These are phyloP conservation scores for Muricea muricata DNA, from an alignment of 92 coral and sea anemone genomes.

Conservation along the genomic window DNA sequence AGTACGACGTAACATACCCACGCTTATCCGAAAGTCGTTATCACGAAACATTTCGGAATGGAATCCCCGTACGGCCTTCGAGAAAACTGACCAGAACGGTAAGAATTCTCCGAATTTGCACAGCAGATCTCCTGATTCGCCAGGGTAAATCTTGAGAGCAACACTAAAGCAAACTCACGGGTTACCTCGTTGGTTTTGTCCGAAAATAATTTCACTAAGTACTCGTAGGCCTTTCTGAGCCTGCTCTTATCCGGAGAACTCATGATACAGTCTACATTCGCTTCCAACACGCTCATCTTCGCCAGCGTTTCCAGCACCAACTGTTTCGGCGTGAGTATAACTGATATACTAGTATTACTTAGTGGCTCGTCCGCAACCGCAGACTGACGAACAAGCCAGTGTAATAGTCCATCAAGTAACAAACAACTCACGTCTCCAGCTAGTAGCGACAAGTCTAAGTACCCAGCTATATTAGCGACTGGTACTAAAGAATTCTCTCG, in stretches of 20 bases:
- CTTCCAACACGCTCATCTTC: slow-evolving; percentile 95
- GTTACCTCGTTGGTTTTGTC: slow-evolving; percentile 91
- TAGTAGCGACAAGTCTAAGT: slow-evolving; percentile 80
- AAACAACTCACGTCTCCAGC: slow-evolving; percentile 78
- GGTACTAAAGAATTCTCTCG: slow-evolving; percentile 95
- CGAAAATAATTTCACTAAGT: slow-evolving; percentile 87
- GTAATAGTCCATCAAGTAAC: slow-evolving; percentile 88
- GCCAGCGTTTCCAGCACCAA: slow-evolving; percentile 94
- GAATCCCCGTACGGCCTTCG: slow-evolving; percentile 87
- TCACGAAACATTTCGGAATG: slow-evolving; percentile 93
- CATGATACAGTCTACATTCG: slow-evolving; percentile 86
- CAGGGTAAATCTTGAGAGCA: slow-evolving; percentile 91
- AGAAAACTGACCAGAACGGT: slow-evolving; percentile 91
- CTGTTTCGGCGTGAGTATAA: slow-evolving; percentile 89
- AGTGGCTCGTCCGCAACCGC: slow-evolving; percentile 91
- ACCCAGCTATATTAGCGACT: slow-evolving; percentile 91
- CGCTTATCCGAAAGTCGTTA: slow-evolving; percentile 93
- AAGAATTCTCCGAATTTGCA: slow-evolving; percentile 81
- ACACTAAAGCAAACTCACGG: slow-evolving; percentile 85
- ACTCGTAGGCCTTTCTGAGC: slow-evolving; percentile 73
- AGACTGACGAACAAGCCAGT: slow-evolving; percentile 93
- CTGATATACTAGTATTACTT: slow-evolving; percentile 81
- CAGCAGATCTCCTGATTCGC: slow-evolving; percentile 83
- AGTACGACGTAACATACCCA: slow-evolving; percentile 96
- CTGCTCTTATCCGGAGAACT: slow-evolving; percentile 77